Evolutionary conservation across 2,888 invertebrate genomes (phyloP), one percentile per base, ranked within the genome.

Genomic region (Lomographa bimaculata): DNA sequence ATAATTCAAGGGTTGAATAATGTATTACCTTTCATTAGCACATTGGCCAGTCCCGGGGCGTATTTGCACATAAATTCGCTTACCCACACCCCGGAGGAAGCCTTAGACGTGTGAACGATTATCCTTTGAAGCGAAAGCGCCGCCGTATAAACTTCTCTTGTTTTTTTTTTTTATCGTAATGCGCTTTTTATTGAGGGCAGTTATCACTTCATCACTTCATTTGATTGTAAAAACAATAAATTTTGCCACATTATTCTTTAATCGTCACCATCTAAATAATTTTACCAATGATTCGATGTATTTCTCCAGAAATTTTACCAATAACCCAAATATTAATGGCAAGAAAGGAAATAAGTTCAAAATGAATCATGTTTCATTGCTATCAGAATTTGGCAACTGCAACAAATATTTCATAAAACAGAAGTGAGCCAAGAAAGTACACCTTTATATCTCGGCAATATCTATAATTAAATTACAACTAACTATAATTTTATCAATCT

Each of bases 11-110:
- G 83, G 77, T 78, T 89, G 87, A 89, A 89, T 89, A 86, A 89
- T 87, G 87, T 87, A 87, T 87, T 78, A 79, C 82, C 82, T 83
- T 87, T 87, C 87, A 89, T 89, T 89, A 87, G 86, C 86, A 86
- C 86, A 86, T 83, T 80, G 82, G 82, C 75, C 79, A 80, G 80
- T 77, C 77, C 79, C 73, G 74, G 69, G 80, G 76, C 79, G 79
- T 85, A 86, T 89, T 89, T 86, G 85, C 87, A 89, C 85, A 79
- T 86, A 82, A 86, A 85, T 85, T 86, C 80, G 79, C 75, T 77
- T 77, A 83, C 81, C 82, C 79, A 72, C 74, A 74, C 79, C 79
- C 80, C 63, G 68, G 71, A 78, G 77, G 77, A 78, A 80, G 71
- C 76, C 74, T 71, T 64, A 78, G 54, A 54, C 77, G 77, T 78